Evolutionary conservation across 2,797 vertebrate species (phyloP), one percentile per base, ranked within the genome.

Genomic region (Alfaro cultratus): DNA sequence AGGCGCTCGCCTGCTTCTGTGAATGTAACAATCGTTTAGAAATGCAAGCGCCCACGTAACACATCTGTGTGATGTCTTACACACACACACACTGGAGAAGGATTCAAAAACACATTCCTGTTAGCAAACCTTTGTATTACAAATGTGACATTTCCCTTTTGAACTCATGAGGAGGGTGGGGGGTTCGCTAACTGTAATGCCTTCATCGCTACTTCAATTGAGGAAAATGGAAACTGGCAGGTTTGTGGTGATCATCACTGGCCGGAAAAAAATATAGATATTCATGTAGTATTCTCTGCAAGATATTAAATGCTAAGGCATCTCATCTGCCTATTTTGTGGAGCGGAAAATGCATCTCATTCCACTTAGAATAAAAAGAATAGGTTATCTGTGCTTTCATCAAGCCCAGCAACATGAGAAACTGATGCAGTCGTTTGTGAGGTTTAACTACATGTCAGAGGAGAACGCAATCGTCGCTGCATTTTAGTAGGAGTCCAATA

Each of bases 101-200:
- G 60, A 77, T 85, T 75, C 11, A 76, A 12, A 15, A 77, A 47
- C 64, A 77, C 71, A 12, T 34, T 80, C 21, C 68, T 57, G 31
- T 18, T 31, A 10, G 31, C 34, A 49, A 72, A 75, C 31, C 23
- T 15, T 12, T 39, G 53, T 31, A 76, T 53, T 10, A 55, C 36
- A 78, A 60, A 34, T 64, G 39, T 34, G 15, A 45, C 4, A 23
- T 53, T 85, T 83, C 51, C 43, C 49, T 74, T 73, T 51, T 41
- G 29, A 84, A 75, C 0, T 43, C 67, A 46, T 9, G 49, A 7
- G 5, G 18, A 15, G 47, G 0, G 47, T 4, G 46, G 15, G 67
- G 29, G 83, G 78, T 83, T n/a, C n/a, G n/a, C 47, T 77, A 51
- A 47, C 72, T 31, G 67, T 16, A 41, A 46, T 23, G 10, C 39